These are phyloP conservation scores for Illadopsis cleaveri DNA, from an alignment of 2,113 vertebrate species.

Conservation along the genomic window DNA sequence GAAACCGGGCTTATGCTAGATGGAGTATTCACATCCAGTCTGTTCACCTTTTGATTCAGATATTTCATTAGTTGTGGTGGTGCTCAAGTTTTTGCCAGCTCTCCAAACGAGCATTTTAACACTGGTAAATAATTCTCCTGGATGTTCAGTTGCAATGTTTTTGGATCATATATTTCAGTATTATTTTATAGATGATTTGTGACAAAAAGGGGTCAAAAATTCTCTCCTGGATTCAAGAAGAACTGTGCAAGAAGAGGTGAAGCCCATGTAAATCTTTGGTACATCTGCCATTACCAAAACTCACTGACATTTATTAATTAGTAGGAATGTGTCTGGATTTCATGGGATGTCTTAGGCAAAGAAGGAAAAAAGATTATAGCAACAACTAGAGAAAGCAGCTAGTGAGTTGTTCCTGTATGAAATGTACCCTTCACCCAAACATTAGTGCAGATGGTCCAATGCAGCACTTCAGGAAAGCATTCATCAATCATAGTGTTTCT, in stretches of 20 bases:
- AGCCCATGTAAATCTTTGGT: background rate
- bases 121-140: background rate
- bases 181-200: background rate
- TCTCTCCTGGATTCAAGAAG: background rate
- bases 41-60: background rate
- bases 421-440: background rate
- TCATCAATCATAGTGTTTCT: background rate
- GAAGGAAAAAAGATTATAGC: background rate
- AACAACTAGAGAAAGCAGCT: background rate
- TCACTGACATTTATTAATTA: background rate
- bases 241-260: background rate
- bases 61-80: background rate
- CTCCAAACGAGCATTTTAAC: background rate
- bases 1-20: background rate
- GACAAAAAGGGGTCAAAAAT: background rate
- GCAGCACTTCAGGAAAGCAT: background rate
- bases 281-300: background rate
- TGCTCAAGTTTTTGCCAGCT: background rate
- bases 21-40: background rate
- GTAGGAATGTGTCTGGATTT: background rate
- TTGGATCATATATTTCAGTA: background rate
- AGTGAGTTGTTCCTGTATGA: background rate
- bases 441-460: background rate
- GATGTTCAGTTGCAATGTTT: background rate
- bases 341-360: background rate